Conservation (phyloP, 2,113 vertebrate genomes). For the Oplegnathus fasciatus region DNA sequence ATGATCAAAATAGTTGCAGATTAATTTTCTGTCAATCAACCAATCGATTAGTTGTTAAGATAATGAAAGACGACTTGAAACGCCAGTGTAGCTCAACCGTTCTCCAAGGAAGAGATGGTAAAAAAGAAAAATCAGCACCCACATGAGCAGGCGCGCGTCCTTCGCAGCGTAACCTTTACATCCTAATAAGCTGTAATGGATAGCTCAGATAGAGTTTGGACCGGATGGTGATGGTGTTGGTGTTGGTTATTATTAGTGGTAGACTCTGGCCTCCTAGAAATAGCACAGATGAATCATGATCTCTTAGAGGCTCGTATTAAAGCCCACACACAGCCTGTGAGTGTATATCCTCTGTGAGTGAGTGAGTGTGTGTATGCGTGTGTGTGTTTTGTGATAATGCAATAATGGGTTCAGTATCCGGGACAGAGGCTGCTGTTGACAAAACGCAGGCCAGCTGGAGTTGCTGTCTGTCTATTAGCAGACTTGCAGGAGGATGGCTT, state of each 20-base stretch:
- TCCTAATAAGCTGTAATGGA: conserved; percentile 57
- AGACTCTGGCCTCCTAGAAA: conserved; percentile 60
- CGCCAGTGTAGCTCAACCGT: background rate
- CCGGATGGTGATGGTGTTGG: conserved; percentile 60
- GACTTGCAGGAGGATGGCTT: conserved; percentile 44
- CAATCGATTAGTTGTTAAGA: background rate
- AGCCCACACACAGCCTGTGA: conserved; percentile 69
- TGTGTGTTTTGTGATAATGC: conserved; percentile 68
- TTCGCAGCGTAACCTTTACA: conserved; percentile 30
- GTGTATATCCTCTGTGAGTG: conserved; percentile 31
- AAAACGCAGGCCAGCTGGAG: conserved; percentile 75
- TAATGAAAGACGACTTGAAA: background rate
- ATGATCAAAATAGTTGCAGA: background rate
- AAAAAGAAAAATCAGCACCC: conserved; percentile 27
- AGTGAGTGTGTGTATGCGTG: conserved; percentile 23
- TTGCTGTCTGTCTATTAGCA: conserved; percentile 49
- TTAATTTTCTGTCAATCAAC: background rate
- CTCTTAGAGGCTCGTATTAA: conserved; percentile 45
- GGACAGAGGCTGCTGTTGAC: conserved; percentile 75
- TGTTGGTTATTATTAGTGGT: conserved; percentile 67
- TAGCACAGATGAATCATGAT: conserved; percentile 66
- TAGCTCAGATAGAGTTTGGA: conserved; percentile 36
- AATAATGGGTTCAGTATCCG: conserved; percentile 76
- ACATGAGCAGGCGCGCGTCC: background rate
- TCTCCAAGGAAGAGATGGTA: conserved; percentile 9